Evolutionary conservation across 2,888 invertebrate species (phyloP), one percentile per base, ranked within the genome.

Genomic region (Nephrotoma guestfalica): DNA sequence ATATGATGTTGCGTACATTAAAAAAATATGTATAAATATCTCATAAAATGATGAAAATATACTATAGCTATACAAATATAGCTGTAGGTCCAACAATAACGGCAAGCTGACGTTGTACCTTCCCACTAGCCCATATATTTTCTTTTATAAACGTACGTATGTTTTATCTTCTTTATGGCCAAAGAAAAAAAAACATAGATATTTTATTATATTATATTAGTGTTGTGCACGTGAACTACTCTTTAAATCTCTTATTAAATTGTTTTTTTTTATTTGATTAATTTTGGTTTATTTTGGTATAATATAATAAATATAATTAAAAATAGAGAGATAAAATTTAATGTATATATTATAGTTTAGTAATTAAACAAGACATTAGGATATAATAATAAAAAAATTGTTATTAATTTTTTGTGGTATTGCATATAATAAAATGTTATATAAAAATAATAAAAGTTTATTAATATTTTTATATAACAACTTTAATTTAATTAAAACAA

Each of bases 61-160:
- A 47, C 47, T 86, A 86, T 42, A 71, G 57, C 51, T 86, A 71
- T 85, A 83, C 40, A 83, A 47, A 87, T 87, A 87, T 87, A 87
- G 87, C 86, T 87, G 91, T 91, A 90, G 91, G 94, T 93, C 93
- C 93, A 92, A 94, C 94, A 94, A 93, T 93, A 94, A 94, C 94
- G 94, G 94, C 93, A 93, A 93, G 93, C 93, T 94, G 94, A 92
- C 93, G 90, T 90, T 91, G 91, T 91, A 91, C 91, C 91, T 90
- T 91, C 91, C 91, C 91, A 90, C 91, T 91, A 91, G 91, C 91
- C 91, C 91, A 91, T 91, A 87, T 87, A 86, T 87, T 86, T 86
- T 86, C 83, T 45, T 30, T 45, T 47, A 41, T 43, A 42, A 84
- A 45, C 84, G 83, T 84, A 45, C 83, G 83, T 84, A 83, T 83